These are phyloP conservation scores for Aphaenogaster rudis DNA, from an alignment of 1,140 invertebrate species.

Conservation along the genomic window DNA sequence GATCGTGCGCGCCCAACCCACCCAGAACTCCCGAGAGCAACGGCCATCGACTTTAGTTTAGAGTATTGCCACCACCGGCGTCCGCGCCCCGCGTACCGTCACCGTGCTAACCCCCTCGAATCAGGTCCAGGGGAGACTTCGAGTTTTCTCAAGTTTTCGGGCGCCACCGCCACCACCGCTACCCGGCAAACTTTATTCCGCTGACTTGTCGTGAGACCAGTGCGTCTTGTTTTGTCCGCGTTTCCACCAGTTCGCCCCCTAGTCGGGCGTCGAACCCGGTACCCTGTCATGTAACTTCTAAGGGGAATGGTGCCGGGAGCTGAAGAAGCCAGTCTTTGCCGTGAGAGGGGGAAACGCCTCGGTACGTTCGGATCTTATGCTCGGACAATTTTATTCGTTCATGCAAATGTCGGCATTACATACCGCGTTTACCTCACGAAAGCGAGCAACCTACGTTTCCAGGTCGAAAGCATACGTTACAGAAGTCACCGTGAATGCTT, in stretches of 20 bases:
- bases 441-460: conserved; percentile 11
- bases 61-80: conserved; percentile 68
- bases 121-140: conserved; percentile 69
- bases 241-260: conserved; percentile 52
- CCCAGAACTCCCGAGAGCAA: conserved; percentile 29
- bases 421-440: conserved; percentile 16
- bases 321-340: conserved; percentile 50
- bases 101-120: conserved; percentile 49
- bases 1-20: conserved; percentile 55
- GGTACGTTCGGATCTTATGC: conserved; percentile 52
- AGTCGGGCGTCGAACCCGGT: conserved; percentile 68
- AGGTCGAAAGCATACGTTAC: conserved; percentile 47
- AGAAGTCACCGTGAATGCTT: conserved; percentile 11
- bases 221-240: conserved; percentile 82
- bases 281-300: conserved; percentile 72
- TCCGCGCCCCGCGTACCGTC: conserved; percentile 45
- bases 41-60: conserved; percentile 76
- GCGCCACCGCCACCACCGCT: conserved; percentile 67
- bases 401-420: conserved; percentile 68
- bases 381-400: conserved; percentile 65
- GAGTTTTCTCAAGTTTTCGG: conserved; percentile 82
- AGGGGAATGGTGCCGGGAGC: conserved; percentile 40
- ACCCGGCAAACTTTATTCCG: conserved; percentile 81
- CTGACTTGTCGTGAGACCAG: conserved; percentile 80
- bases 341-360: conserved; percentile 18